Evolutionary conservation across 2,797 vertebrate genomes (phyloP).

Genomic region (Ptychadena robeensis): DNA sequence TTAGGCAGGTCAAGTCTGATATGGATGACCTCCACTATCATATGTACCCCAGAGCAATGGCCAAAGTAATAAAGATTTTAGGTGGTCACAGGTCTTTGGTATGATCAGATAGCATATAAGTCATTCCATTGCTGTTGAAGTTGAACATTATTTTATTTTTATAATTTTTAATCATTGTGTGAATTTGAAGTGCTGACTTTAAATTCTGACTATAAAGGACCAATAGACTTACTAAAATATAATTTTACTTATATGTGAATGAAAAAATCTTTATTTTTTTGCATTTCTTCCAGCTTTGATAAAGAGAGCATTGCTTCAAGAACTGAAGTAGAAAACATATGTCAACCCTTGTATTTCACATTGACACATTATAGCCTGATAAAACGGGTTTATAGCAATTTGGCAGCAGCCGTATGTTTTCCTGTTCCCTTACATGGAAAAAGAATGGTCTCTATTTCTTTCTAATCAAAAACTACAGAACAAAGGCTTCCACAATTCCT

Average conservation of each 20-base stretch:
- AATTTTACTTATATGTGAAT: neutral
- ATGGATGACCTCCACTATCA: no score
- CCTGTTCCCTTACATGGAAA: constrained; percentile 17
- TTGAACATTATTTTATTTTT: no score
- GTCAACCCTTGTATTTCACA: constrained; percentile 24
- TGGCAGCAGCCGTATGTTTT: constrained; percentile 29
- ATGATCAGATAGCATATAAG: no score
- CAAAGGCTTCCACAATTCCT: constrained; percentile 18
- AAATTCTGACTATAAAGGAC: neutral
- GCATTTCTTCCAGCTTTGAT: neutral
- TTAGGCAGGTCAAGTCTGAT: no score
- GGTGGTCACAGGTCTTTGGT: no score
- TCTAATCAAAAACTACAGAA: constrained; percentile 48
- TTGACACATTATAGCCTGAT: constrained; percentile 37
- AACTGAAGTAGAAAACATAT: constrained; percentile 28
- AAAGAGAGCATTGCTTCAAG: constrained; percentile 1
- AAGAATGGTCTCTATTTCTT: constrained; percentile 48
- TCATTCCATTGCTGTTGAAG: no score
- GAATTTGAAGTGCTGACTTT: neutral
- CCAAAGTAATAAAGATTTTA: no score
- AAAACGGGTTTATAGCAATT: constrained; percentile 32
- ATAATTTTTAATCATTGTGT: no score
- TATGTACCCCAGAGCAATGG: no score
- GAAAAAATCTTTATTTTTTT: neutral
- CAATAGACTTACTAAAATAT: neutral